Evolutionary conservation across 2,797 vertebrate species (phyloP).

Genomic region (Scomberomorus guttatus): DNA sequence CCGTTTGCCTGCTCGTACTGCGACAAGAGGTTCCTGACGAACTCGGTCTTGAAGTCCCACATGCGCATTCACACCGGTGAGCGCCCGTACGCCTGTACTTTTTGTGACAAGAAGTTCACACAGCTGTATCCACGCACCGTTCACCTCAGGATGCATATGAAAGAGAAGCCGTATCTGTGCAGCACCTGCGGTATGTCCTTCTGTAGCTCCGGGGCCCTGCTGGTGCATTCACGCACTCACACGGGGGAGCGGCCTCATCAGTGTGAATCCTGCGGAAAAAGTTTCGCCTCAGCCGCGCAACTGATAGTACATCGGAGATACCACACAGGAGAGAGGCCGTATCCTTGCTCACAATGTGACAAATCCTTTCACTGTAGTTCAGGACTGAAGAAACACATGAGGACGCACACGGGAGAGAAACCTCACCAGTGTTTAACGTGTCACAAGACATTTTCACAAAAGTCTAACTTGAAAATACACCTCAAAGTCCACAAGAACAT

Average conservation of each 20-base stretch:
- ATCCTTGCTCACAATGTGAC: constrained; percentile 16
- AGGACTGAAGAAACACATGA: constrained; percentile 10
- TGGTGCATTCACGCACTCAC: constrained; percentile 1
- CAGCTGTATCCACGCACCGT: background rate
- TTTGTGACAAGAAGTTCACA: constrained; percentile 22
- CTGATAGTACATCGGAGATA: background rate
- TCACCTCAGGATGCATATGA: constrained; percentile 11
- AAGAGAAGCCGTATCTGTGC: constrained; percentile 15
- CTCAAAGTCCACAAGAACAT: constrained; percentile 27
- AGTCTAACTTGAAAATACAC: constrained; percentile 33
- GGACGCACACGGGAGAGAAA: no score
- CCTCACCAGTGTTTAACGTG: background rate
- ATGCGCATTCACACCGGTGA: background rate
- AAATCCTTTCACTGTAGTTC: constrained; percentile 8
- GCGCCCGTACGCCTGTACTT: background rate
- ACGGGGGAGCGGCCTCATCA: constrained; percentile 8
- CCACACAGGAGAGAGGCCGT: constrained; percentile 20
- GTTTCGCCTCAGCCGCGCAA: background rate
- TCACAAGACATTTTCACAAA: constrained; percentile 1
- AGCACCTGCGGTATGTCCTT: constrained; percentile 26
- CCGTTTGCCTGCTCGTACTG: constrained; percentile 16
- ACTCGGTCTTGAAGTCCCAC: constrained; percentile 3
- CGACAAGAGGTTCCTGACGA: background rate
- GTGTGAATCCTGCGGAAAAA: constrained; percentile 8
- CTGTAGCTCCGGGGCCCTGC: constrained; percentile 1